These are phyloP conservation scores for Apeltes quadracus DNA, from an alignment of 2,113 vertebrate species.

Conservation along the genomic window DNA sequence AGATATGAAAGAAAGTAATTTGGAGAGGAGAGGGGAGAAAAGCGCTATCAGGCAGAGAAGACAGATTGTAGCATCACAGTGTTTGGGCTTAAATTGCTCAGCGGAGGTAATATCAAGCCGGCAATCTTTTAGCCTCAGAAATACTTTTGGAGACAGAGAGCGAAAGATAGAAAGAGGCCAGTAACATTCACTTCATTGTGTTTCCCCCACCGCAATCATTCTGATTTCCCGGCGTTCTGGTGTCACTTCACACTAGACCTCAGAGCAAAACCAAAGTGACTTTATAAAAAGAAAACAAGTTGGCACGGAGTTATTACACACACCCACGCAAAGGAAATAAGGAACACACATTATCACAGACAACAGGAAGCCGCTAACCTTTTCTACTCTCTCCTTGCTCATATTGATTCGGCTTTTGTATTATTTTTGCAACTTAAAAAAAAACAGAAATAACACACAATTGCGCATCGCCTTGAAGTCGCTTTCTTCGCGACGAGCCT, in stretches of 20 bases:
- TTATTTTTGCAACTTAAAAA: conserved; percentile 68
- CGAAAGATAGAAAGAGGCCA: conserved; percentile 72
- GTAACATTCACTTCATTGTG: conserved; percentile 67
- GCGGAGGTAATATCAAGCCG: conserved; percentile 83
- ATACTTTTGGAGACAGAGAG: conserved; percentile 74
- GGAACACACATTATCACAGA: conserved; percentile 51
- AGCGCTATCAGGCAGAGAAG: conserved; percentile 87
- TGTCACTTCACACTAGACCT: conserved; percentile 24
- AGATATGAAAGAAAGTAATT: conserved; percentile 88
- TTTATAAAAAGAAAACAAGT: conserved; percentile 66
- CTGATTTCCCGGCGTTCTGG: conserved; percentile 8
- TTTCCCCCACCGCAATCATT: conserved; percentile 49
- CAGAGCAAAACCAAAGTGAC: conserved; percentile 52
- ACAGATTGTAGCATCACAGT: conserved; percentile 85
- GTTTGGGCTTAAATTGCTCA: conserved; percentile 87
- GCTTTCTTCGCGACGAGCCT: conserved; percentile 43
- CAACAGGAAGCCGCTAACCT: conserved; percentile 51
- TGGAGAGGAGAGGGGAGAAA: conserved; percentile 84
- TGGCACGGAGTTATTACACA: conserved; percentile 56
- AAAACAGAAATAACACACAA: conserved; percentile 63
- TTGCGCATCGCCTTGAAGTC: conserved; percentile 63
- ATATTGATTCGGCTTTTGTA: conserved; percentile 54
- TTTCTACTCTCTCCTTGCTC: conserved; percentile 31
- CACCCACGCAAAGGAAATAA: not conserved
- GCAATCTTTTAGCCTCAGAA: conserved; percentile 83